Evolutionary conservation across 2,797 vertebrate genomes (phyloP).

Genomic region (Gallinago nigripennis): DNA sequence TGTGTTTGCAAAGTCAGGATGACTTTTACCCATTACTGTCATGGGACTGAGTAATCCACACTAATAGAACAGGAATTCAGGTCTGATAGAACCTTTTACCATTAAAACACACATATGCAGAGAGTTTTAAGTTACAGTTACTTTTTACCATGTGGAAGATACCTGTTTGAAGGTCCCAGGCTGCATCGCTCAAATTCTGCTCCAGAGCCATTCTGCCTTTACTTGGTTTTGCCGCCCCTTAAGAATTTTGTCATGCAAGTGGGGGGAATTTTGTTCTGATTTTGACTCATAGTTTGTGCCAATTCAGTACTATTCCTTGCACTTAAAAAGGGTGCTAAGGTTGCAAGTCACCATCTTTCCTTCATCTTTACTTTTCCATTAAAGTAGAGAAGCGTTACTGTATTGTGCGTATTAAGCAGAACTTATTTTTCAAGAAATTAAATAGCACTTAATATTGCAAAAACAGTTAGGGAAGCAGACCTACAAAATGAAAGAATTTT

Average conservation of each 20-base stretch:
- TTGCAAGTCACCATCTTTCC: neutral
- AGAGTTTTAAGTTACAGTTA: neutral
- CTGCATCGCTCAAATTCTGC: neutral
- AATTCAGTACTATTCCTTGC: neutral
- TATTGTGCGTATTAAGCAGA: neutral
- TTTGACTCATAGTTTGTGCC: neutral
- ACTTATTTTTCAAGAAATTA: neutral
- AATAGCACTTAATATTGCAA: neutral
- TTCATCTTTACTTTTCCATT: neutral
- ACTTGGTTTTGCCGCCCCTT: neutral
- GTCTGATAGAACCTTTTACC: neutral
- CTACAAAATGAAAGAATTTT: neutral
- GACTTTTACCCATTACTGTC: neutral
- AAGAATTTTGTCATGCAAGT: neutral
- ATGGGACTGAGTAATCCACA: accelerated
- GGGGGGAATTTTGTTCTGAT: neutral
- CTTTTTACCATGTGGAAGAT: neutral
- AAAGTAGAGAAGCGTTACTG: neutral
- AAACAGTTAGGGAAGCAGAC: neutral
- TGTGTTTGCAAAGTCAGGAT: neutral
- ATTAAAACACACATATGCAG: neutral
- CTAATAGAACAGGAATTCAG: neutral
- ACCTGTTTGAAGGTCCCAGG: neutral
- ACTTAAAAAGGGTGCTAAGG: neutral
- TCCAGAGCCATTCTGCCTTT: neutral